A percentile compares a stretch with the other conserved stretches of the same genome.
Evolutionary conservation across 2,113 vertebrate species (phyloP).

Genomic region (Pipa parva): DNA sequence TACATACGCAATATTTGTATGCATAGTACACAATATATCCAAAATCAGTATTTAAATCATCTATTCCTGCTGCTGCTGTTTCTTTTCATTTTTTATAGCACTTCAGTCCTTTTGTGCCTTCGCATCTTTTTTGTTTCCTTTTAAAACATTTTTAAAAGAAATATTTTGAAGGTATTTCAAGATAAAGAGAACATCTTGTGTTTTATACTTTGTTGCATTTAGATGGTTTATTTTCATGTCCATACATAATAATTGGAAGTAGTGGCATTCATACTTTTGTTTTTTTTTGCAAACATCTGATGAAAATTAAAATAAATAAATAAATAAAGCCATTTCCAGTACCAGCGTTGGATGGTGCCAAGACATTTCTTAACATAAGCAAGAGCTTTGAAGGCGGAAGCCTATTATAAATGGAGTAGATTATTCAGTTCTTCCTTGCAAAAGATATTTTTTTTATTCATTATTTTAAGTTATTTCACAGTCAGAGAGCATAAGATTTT

Average conservation of each 20-base stretch:
- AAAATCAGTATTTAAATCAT: no score
- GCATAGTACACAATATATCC: no score
- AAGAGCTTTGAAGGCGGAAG: constrained; percentile 26
- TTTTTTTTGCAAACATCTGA: constrained; percentile 1
- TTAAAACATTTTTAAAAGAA: background rate
- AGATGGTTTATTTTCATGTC: constrained; percentile 1
- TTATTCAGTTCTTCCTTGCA: constrained; percentile 18
- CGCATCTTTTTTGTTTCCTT: no score
- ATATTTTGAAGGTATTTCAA: background rate
- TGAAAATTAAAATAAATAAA: constrained; percentile 3
- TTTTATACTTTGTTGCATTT: background rate
- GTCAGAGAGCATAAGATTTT: constrained; percentile 14
- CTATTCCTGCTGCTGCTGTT: no score
- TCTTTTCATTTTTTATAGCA: no score
- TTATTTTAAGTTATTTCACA: constrained; percentile 40
- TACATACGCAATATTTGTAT: no score
- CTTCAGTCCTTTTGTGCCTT: no score
- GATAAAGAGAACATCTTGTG: background rate
- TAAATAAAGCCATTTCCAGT: no score
- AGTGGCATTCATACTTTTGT: constrained; percentile 7
- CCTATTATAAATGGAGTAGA: constrained; percentile 31
- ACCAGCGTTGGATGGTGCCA: constrained; percentile 9
- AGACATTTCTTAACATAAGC: constrained; percentile 33
- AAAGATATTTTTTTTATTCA: constrained; percentile 16
- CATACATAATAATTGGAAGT: constrained; percentile 7